These are phyloP conservation scores for Bradypus variegatus DNA, from an alignment of 2,797 vertebrate species.

Conservation along the genomic window DNA sequence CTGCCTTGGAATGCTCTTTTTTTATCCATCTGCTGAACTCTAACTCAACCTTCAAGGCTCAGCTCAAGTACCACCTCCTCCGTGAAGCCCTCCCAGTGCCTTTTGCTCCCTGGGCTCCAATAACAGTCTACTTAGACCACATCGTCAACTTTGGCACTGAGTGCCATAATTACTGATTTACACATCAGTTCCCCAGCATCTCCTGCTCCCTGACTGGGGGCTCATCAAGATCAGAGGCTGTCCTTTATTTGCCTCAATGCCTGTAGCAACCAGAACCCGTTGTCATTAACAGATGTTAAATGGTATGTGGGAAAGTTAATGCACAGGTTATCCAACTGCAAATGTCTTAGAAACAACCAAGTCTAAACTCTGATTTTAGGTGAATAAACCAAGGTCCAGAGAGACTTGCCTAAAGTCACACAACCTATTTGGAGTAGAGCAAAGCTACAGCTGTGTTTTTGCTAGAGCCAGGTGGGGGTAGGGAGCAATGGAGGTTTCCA, in stretches of 20 bases:
- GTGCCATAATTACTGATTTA: neutral
- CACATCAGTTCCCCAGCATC: neutral
- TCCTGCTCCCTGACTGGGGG: neutral
- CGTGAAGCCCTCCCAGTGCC: neutral
- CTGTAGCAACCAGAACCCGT: neutral
- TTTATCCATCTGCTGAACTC: neutral
- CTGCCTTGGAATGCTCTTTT: neutral
- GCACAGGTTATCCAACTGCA: neutral
- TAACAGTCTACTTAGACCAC: neutral
- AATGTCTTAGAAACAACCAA: constrained; percentile 7
- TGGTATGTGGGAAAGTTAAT: neutral
- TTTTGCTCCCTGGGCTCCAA: neutral
- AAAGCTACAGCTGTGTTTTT: neutral
- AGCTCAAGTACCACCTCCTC: neutral
- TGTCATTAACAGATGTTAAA: neutral
- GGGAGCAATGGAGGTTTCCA: neutral
- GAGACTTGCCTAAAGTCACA: neutral
- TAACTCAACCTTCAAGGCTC: neutral
- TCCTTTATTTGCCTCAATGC: neutral
- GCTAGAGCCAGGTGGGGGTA: neutral
- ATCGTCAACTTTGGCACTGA: neutral
- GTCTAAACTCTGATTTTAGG: constrained; percentile 28
- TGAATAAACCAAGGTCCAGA: neutral
- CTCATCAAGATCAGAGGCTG: neutral
- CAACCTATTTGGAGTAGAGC: neutral